phyloP scores from a whole-genome alignment of 1,140 invertebrate species.

The Penaeus vannamei region DNA sequence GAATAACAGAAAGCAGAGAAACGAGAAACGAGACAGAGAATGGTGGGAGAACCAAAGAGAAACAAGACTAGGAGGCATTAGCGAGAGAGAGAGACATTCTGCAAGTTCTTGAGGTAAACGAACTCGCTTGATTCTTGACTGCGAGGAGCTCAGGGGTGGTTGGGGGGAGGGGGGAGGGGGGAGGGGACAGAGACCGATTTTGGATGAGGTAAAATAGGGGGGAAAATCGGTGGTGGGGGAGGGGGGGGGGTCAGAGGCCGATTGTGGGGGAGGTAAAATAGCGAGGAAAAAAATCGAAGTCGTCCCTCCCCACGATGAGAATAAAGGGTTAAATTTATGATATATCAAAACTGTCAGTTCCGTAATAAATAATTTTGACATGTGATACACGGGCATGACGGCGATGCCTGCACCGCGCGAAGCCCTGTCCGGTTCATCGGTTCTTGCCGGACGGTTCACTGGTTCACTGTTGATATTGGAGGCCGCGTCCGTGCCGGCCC shows the following conservation, averaged over 20 bases:
- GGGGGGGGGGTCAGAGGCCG: too few relatives aligned
- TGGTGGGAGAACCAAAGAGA: not conserved
- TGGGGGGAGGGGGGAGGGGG: too few relatives aligned
- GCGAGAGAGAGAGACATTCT: not conserved
- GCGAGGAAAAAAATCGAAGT: too few relatives aligned
- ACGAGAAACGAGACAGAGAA: not conserved
- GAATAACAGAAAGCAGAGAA: not conserved
- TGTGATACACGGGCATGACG: slow-evolving; percentile 26
- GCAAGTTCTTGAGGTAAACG: not conserved
- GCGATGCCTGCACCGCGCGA: slow-evolving; percentile 25
- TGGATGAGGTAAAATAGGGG: too few relatives aligned
- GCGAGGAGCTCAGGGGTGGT: too few relatives aligned
- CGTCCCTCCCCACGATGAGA: not conserved
- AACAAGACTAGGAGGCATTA: not conserved
- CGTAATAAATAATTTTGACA: slow-evolving; percentile 34
- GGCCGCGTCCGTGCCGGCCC: too few relatives aligned
- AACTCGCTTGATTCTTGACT: not conserved
- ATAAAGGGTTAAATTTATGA: slow-evolving; percentile 45
- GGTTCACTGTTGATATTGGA: too few relatives aligned
- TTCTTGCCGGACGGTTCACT: too few relatives aligned
- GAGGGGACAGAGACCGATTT: too few relatives aligned
- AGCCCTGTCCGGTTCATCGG: not conserved
- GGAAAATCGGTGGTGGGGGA: too few relatives aligned
- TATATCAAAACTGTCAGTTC: slow-evolving; percentile 44
- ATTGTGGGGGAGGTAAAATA: too few relatives aligned